These are phyloP conservation scores for Bellardia pandia DNA, from an alignment of 2,888 invertebrate genomes.

Conservation along the genomic window DNA sequence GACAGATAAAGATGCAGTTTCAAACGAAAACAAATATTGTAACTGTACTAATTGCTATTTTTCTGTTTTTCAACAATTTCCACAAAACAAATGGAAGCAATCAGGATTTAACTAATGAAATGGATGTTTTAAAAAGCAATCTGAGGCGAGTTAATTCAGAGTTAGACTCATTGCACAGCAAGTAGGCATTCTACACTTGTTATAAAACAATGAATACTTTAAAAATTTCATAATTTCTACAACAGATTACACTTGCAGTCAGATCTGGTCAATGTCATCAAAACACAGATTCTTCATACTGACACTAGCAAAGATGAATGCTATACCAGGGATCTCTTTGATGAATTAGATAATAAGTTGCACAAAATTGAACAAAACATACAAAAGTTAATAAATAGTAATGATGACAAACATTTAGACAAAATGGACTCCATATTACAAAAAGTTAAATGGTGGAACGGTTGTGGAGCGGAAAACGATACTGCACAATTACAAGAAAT, in stretches of 20 bases:
- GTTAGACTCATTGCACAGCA: not conserved
- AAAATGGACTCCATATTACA: slow-evolving; percentile 23
- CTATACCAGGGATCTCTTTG: not conserved
- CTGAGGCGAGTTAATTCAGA: not conserved
- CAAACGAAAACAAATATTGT: not conserved
- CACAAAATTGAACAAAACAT: slow-evolving; percentile 20
- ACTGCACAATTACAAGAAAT: not conserved
- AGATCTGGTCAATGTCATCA: not conserved
- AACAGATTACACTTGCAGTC: slow-evolving; percentile 12
- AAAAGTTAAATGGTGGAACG: not conserved
- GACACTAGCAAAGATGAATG: not conserved
- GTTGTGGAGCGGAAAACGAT: not conserved
- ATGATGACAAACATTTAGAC: slow-evolving; percentile 25
- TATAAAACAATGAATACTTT: not conserved
- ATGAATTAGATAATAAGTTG: slow-evolving; percentile 11
- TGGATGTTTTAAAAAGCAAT: not conserved
- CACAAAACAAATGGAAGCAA: not conserved
- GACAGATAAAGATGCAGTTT: not conserved
- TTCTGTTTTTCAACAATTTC: not conserved
- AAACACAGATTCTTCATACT: not conserved
- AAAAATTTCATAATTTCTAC: not conserved
- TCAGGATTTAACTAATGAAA: not conserved
- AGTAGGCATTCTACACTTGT: not conserved
- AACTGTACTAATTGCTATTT: not conserved
- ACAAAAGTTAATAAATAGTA: not conserved